These are phyloP conservation scores for Apteryx mantelli DNA, from an alignment of 2,113 vertebrate genomes.

Conservation along the genomic window DNA sequence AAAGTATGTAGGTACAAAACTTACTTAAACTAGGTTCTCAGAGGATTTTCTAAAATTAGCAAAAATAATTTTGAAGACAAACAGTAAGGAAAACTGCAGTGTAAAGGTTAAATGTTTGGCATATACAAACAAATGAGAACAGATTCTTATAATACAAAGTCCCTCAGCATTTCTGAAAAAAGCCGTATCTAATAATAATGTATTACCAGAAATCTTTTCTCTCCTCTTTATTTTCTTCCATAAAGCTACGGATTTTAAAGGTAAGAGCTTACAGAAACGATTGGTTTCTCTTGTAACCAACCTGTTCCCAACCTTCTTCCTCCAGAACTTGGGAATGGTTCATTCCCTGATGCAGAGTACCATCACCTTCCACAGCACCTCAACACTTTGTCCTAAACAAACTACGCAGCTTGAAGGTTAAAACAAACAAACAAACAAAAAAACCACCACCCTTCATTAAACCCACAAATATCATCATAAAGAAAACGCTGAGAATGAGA, in stretches of 20 bases:
- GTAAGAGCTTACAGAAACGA: not conserved
- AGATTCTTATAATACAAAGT: not conserved
- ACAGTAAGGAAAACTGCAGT: not conserved
- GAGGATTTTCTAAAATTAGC: not conserved
- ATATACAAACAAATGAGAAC: not conserved
- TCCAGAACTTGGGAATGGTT: not conserved
- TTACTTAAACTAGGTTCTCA: not conserved
- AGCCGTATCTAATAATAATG: not conserved
- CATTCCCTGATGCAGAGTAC: not conserved
- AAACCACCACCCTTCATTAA: not conserved
- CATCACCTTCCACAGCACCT: not conserved
- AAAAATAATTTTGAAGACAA: not conserved
- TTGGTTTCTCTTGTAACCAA: not conserved
- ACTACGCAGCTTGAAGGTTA: not conserved
- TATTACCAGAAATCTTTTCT: not conserved
- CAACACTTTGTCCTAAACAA: not conserved
- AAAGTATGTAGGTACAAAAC: not conserved
- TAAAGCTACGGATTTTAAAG: not conserved
- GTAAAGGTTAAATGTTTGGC: not conserved
- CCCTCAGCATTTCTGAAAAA: not conserved
- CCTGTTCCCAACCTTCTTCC: not conserved
- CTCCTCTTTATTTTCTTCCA: not conserved
- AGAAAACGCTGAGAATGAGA: not conserved
- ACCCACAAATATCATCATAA: not conserved
- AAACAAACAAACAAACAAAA: not conserved